Evolutionary conservation across 2,113 vertebrate species (phyloP).

Genomic region (Xiphophorus maculatus): DNA sequence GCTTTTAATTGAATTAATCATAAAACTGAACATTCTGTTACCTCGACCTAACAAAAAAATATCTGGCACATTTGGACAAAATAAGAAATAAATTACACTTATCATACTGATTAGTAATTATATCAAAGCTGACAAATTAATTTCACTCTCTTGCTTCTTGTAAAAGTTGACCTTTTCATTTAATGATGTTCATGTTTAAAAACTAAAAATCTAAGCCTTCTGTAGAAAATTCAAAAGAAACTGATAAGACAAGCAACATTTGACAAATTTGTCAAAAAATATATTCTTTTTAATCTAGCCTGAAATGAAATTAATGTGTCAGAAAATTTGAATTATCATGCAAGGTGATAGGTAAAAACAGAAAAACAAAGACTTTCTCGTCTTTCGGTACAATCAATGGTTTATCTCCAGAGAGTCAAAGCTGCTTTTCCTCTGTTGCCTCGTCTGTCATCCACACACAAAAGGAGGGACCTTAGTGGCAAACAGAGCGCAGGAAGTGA

Average conservation of each 20-base stretch:
- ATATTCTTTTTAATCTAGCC: neutral
- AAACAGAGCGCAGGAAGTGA: slow-evolving; percentile 62
- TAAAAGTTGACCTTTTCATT: slow-evolving; percentile 36
- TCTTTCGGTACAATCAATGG: slow-evolving; percentile 67
- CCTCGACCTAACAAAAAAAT: neutral
- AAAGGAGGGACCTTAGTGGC: slow-evolving; percentile 69
- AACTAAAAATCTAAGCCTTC: slow-evolving; percentile 22
- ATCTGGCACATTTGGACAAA: neutral
- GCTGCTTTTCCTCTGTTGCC: slow-evolving; percentile 65
- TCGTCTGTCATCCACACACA: slow-evolving; percentile 62
- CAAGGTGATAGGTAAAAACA: slow-evolving; percentile 63
- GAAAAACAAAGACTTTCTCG: slow-evolving; percentile 51
- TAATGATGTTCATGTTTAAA: slow-evolving; percentile 23
- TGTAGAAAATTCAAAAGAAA: neutral
- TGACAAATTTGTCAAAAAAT: slow-evolving; percentile 35
- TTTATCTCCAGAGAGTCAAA: slow-evolving; percentile 60
- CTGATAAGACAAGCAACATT: slow-evolving; percentile 29
- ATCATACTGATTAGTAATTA: neutral
- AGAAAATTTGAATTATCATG: slow-evolving; percentile 51
- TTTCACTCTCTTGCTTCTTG: slow-evolving; percentile 19
- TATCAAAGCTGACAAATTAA: slow-evolving; percentile 23
- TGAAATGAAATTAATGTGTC: slow-evolving; percentile 38
- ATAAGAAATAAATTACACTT: slow-evolving; percentile 8
- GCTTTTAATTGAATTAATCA: too few relatives aligned
- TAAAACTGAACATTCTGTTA: neutral